phyloP scores from a whole-genome alignment of 2,113 vertebrate species.

The Dunckerocampus dactyliophorus region DNA sequence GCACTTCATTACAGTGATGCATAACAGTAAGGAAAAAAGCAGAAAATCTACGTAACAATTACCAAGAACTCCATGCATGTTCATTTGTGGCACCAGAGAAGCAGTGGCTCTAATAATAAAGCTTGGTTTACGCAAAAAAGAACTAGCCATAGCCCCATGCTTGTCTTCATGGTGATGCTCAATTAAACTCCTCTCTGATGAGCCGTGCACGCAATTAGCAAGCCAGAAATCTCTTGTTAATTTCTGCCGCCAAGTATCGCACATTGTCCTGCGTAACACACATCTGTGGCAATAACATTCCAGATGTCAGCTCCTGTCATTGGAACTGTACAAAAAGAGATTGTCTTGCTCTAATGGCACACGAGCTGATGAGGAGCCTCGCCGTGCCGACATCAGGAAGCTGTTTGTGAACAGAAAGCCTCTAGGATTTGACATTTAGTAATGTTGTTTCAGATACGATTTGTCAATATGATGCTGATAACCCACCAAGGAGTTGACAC shows the following conservation, averaged over 20 bases:
- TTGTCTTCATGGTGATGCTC: conserved; percentile 70
- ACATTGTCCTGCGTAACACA: conserved; percentile 44
- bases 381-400: background rate
- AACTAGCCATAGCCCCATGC: conserved; percentile 59
- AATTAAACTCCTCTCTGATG: conserved; percentile 74
- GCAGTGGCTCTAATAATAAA: background rate
- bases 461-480: conserved; percentile 61
- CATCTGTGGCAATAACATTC: conserved; percentile 38
- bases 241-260: conserved; percentile 52
- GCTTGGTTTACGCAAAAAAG: background rate
- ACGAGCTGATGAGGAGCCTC: conserved; percentile 1
- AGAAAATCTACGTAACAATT: conserved; percentile 27
- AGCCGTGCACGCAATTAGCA: conserved; percentile 70
- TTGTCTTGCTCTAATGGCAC: conserved; percentile 11
- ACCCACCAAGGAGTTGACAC: conserved; percentile 46
- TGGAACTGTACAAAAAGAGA: conserved; percentile 37
- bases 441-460: conserved; percentile 49
- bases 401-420: conserved; percentile 22
- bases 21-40: conserved; percentile 45
- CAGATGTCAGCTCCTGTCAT: conserved; percentile 35
- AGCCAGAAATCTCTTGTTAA: conserved; percentile 61
- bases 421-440: conserved; percentile 49
- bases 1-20: conserved; percentile 60
- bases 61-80: background rate
- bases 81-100: background rate